Evolutionary conservation across 92 coral and sea anemone species (phyloP).

Genomic region (Parazoanthus atlanticus): DNA sequence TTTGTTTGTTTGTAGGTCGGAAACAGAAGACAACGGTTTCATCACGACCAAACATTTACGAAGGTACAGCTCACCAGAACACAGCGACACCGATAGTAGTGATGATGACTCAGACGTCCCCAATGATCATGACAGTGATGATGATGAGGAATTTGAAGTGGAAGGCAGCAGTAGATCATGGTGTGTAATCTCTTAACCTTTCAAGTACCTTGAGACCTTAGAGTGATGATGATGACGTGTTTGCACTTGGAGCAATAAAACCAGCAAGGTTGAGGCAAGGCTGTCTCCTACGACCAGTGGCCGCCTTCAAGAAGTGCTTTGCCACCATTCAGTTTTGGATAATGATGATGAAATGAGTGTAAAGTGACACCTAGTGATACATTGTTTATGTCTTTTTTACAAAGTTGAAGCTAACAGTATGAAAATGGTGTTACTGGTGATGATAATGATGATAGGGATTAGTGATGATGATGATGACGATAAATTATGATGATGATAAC

Average conservation of each 20-base stretch:
- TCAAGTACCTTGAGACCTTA: not conserved
- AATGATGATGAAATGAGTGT: not conserved
- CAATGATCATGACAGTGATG: constrained; percentile 65
- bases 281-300: not conserved
- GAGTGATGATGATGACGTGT: not conserved
- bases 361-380: not conserved
- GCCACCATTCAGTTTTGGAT: not conserved
- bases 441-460: not conserved
- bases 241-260: not conserved
- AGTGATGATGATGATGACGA: not conserved
- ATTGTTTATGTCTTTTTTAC: no score
- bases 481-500: not conserved
- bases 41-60: constrained; percentile 88
- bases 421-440: not conserved
- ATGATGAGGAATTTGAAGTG: constrained; percentile 81
- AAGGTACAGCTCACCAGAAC: constrained; percentile 76
- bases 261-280: not conserved
- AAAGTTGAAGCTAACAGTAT: not conserved
- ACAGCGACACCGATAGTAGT: constrained; percentile 93
- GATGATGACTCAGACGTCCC: constrained; percentile 83
- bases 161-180: constrained; percentile 75
- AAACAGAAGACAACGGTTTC: constrained; percentile 72
- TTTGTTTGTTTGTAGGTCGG: constrained; percentile 62
- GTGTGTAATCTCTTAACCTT: constrained; percentile 85
- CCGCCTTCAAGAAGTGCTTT: not conserved